Percentiles rank a stretch among this genome's conserved stretches.
Conservation (phyloP, 1,140 invertebrate species). For the Neotoxoptera formosana region DNA sequence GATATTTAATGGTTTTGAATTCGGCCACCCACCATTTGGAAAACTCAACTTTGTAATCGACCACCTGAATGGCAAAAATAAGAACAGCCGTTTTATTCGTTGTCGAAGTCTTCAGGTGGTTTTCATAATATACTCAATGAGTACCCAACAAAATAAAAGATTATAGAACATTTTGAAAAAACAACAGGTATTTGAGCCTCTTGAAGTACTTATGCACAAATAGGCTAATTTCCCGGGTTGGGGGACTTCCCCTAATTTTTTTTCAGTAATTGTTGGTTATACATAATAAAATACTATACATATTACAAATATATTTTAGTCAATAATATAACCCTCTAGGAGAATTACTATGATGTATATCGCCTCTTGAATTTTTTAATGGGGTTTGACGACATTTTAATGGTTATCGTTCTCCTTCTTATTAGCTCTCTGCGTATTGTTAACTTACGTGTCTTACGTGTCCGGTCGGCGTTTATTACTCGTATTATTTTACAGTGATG, state of each 20-base stretch:
- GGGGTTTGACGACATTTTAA: not conserved
- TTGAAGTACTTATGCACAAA: too few species aligned
- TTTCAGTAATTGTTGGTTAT: too few species aligned
- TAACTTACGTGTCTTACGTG: not conserved
- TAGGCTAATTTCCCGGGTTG: too few species aligned
- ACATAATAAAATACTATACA: too few species aligned
- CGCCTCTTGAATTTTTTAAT: not conserved
- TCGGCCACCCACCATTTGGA: constrained; percentile 98
- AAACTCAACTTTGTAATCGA: constrained; percentile 84
- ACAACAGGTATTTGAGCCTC: too few species aligned
- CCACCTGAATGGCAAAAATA: constrained; percentile 64
- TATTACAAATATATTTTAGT: too few species aligned
- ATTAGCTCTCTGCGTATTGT: not conserved
- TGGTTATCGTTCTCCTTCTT: not conserved
- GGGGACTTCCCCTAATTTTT: too few species aligned
- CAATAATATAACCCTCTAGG: not conserved
- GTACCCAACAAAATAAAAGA: not conserved
- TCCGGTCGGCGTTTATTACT: not conserved
- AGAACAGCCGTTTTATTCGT: not conserved
- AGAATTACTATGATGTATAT: not conserved
- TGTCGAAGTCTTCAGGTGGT: not conserved
- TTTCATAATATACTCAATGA: too few species aligned
- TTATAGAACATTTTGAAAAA: not conserved
- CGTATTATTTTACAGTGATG: not conserved
- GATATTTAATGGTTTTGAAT: constrained; percentile 95